A percentile compares a stretch with the other conserved stretches of the same genome.
phyloP scores from a whole-genome alignment of 2,888 invertebrate species.

The Agrochola circellaris region DNA sequence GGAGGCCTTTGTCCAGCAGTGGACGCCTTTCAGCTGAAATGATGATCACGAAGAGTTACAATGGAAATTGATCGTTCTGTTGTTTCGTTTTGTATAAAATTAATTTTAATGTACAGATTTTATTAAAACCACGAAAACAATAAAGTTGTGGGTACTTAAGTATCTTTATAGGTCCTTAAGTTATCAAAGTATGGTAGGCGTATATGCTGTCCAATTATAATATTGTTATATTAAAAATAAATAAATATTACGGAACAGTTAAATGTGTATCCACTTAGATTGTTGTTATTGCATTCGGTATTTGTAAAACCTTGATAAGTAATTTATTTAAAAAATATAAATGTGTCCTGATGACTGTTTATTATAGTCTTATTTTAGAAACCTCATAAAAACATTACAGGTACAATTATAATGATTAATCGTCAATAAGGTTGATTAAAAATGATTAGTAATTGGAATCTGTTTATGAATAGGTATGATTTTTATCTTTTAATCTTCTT shows the following conservation, averaged over 20 bases:
- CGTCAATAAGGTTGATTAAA: not conserved
- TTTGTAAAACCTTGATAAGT: constrained; percentile 48
- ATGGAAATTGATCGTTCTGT: not conserved
- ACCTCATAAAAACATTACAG: not conserved
- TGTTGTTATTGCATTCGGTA: constrained; percentile 52
- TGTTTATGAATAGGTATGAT: not conserved
- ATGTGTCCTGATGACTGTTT: constrained; percentile 8
- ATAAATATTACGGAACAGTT: constrained; percentile 36
- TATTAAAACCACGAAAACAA: not conserved
- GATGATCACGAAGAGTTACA: not conserved
- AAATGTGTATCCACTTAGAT: constrained; percentile 50
- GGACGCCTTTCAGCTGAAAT: not conserved
- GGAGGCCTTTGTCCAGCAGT: not conserved
- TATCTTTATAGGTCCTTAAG: not conserved
- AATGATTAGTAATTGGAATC: not conserved
- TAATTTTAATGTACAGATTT: not conserved
- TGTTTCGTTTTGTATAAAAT: not conserved
- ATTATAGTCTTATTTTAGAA: constrained; percentile 30
- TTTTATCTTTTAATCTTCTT: not conserved
- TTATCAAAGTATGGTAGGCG: not conserved
- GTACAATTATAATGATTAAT: not conserved
- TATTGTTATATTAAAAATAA: constrained; percentile 35
- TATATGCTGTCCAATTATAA: constrained; percentile 24
- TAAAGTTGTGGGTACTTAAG: not conserved
- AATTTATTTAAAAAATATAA: constrained; percentile 31